A percentile compares a stretch with the other conserved stretches of the same genome.
Conservation (phyloP, 1,140 invertebrate genomes). For the Formica exsecta region DNA sequence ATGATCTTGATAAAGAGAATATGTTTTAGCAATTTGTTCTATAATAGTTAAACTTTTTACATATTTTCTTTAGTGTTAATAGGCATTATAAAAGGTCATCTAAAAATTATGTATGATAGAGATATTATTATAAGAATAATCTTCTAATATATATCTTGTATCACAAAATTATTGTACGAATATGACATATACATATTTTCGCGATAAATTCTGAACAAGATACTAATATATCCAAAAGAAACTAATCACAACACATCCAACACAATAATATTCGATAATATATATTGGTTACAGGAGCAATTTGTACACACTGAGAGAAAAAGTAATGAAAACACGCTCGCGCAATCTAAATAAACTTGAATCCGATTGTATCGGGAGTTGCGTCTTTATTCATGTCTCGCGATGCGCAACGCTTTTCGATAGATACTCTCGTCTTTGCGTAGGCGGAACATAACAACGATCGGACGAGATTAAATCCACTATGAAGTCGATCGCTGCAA, state of each 20-base stretch:
- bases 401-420: constrained; percentile 12
- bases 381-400: constrained; percentile 46
- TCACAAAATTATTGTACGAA: background rate
- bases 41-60: background rate
- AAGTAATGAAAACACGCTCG: constrained; percentile 29
- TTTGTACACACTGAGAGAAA: constrained; percentile 22
- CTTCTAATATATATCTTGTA: no score
- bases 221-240: background rate
- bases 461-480: constrained; percentile 51
- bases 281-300: background rate
- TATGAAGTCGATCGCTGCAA: constrained; percentile 46
- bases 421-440: background rate
- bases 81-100: background rate
- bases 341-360: constrained; percentile 20
- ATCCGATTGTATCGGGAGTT: background rate
- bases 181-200: background rate
- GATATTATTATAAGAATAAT: constrained; percentile 2
- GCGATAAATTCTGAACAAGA: background rate
- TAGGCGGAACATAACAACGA: constrained; percentile 14
- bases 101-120: background rate
- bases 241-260: background rate
- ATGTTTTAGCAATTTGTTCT: background rate
- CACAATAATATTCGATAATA: constrained; percentile 11
- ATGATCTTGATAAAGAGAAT: background rate
- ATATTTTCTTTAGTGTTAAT: background rate